Evolutionary conservation across 2,797 vertebrate genomes (phyloP), one percentile per base, ranked within the genome.

Genomic region (Pyrocephalus nanus): DNA sequence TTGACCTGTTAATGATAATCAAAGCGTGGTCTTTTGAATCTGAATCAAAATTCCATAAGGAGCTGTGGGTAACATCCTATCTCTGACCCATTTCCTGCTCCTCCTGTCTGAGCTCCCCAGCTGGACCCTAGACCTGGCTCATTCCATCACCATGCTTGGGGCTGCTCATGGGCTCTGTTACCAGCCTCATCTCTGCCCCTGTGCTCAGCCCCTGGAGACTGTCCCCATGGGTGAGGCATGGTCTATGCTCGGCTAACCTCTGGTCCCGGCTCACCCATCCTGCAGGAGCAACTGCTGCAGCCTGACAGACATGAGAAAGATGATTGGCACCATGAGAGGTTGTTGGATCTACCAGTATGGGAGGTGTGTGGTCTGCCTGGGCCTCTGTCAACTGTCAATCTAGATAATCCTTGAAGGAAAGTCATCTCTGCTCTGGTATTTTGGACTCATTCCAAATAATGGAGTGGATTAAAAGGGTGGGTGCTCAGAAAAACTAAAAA

Each of bases 181-280:
- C 9, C 50, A 94, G 25, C 47, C 36, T 29, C 1, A 1, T 6
- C 13, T 84, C 57, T 83, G 18, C 6, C 13, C 3, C 19, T 1
- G 0, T 55, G 26, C 10, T 60, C 64, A 48, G 9, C 4, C n/a
- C 21, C 0, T 0, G n/a, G 11, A 8, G 5, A 2, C 0, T 1
- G 8, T 25, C 34, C 16, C 34, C 34, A n/a, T 43, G 21, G 32
- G 15, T 65, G 21, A 74, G 30, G 16, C 4, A 17, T 8, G 25
- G 40, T 21, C 64, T 15, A 2, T 2, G 1, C 0, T 0, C 26
- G 8, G 8, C 15, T 53, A 20, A 32, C 7, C 1, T 22, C 61
- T 12, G 8, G 11, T 50, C 34, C 57, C 0, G 0, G 5, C 20
- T 74, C 0, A 0, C 14, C 4, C 4, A 5, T 60, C 18, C 38